These are phyloP conservation scores for Vollenhovia emeryi DNA, from an alignment of 1,140 invertebrate genomes.

Conservation along the genomic window DNA sequence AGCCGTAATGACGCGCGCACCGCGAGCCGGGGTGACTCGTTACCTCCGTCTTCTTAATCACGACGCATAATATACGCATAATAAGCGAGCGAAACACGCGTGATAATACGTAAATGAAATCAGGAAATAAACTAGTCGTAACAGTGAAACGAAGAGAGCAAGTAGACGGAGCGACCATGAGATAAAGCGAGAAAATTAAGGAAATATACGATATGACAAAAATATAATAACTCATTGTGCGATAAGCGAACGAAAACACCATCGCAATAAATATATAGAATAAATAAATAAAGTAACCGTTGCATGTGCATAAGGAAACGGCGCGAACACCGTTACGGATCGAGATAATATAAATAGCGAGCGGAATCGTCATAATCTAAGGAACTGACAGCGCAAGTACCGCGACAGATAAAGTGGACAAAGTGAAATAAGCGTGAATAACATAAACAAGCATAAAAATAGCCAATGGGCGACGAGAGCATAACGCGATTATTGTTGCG, in stretches of 20 bases:
- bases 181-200: not conserved
- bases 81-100: slow-evolving; percentile 27
- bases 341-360: not conserved
- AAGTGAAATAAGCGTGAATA: not conserved
- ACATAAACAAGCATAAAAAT: not conserved
- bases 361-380: not conserved
- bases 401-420: not conserved
- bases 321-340: not conserved
- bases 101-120: slow-evolving; percentile 9
- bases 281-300: not conserved
- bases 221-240: not conserved
- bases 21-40: slow-evolving; percentile 32
- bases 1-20: slow-evolving; percentile 22
- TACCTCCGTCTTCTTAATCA: slow-evolving; percentile 52
- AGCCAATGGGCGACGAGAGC: too few relatives aligned
- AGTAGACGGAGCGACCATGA: not conserved
- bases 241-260: not conserved
- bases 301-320: not conserved
- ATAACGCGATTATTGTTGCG: too few relatives aligned
- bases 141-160: not conserved
- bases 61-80: slow-evolving; percentile 39
- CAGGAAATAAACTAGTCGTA: slow-evolving; percentile 24
- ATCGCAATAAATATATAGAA: not conserved
- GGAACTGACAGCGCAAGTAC: not conserved
- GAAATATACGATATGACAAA: not conserved